Conservation (phyloP, 1,140 invertebrate genomes). For the Gonioctena quinquepunctata region DNA sequence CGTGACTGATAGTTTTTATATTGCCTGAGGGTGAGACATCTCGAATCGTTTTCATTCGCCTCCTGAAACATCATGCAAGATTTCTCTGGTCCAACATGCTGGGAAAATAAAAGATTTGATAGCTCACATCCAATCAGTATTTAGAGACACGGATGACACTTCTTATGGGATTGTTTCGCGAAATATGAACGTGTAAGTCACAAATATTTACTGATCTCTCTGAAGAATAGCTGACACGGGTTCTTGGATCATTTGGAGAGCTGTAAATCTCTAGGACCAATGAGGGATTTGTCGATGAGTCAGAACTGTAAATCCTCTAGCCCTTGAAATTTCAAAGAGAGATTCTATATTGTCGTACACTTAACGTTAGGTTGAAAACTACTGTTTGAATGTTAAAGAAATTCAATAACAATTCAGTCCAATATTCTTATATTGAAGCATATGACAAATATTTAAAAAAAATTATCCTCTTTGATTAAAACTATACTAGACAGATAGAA, state of each 20-base stretch:
- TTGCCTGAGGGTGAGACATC: constrained; percentile 26
- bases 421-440: no score
- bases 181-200: constrained; percentile 31
- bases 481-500: no score
- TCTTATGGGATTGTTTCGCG: constrained; percentile 23
- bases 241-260: background rate
- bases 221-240: constrained; percentile 15
- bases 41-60: background rate
- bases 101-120: constrained; percentile 49
- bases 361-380: no score
- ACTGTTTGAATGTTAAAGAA: no score
- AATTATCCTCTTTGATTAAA: no score
- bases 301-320: no score
- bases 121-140: constrained; percentile 49
- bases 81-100: constrained; percentile 31
- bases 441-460: no score
- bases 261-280: no score
- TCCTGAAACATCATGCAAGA: background rate
- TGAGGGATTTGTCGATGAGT: no score
- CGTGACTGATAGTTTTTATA: constrained; percentile 42
- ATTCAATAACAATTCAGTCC: no score
- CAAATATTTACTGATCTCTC: constrained; percentile 35
- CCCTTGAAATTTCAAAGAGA: no score
- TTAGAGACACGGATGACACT: constrained; percentile 37
- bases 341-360: no score